These are phyloP conservation scores for Taurulus bubalis DNA, from an alignment of 2,113 vertebrate genomes.

Conservation along the genomic window DNA sequence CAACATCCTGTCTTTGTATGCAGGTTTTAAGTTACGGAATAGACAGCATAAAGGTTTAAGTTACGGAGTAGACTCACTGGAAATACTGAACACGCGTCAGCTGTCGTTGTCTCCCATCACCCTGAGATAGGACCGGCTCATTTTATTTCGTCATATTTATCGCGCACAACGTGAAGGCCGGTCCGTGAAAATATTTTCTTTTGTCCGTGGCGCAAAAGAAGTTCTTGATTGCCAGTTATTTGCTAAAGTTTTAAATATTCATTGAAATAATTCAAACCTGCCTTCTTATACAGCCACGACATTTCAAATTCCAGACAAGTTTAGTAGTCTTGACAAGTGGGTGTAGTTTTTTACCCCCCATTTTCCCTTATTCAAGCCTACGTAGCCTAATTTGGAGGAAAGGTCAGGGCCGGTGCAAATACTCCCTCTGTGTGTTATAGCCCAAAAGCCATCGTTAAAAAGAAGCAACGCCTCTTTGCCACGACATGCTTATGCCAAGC, in stretches of 20 bases:
- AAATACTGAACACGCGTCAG: too few species aligned
- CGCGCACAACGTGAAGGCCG: too few species aligned
- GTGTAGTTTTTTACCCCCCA: not conserved
- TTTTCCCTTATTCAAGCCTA: not conserved
- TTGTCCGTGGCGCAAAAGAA: too few species aligned
- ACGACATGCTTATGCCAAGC: not conserved
- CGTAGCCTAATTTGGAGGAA: conserved; percentile 2
- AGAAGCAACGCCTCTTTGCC: not conserved
- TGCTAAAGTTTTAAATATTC: not conserved
- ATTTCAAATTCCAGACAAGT: not conserved
- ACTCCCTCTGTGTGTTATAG: not conserved
- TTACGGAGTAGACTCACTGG: too few species aligned
- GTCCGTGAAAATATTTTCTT: too few species aligned
- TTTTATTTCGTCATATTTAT: too few species aligned
- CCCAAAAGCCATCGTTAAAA: not conserved
- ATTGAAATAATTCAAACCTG: not conserved
- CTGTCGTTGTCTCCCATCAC: too few species aligned
- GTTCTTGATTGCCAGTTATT: too few species aligned
- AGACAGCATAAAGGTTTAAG: too few species aligned
- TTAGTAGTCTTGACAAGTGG: not conserved
- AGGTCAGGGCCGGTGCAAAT: conserved; percentile 20
- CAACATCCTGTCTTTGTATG: too few species aligned
- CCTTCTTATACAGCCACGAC: not conserved
- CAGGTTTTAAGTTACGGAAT: too few species aligned
- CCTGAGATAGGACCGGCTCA: too few species aligned